Percentiles rank a stretch among this genome's conserved stretches.
Evolutionary conservation across 2,113 vertebrate genomes (phyloP).

Genomic region (Sprattus sprattus): DNA sequence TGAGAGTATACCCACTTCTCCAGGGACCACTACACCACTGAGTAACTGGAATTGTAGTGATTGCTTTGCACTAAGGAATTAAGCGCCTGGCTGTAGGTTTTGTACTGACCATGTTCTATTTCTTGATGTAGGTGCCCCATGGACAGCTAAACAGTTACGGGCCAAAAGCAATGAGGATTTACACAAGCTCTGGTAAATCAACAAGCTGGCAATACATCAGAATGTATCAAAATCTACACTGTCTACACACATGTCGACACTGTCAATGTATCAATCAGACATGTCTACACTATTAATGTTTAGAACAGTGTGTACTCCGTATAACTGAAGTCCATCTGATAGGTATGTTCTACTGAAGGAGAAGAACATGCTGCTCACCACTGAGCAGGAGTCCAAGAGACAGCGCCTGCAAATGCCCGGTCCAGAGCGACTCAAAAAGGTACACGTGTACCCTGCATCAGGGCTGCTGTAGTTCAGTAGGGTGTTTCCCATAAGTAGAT

Average conservation of each 20-base stretch:
- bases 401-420: slow-evolving; percentile 86
- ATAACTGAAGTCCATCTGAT: background rate
- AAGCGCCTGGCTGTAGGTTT: background rate
- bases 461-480: no score
- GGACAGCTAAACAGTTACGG: slow-evolving; percentile 86
- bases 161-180: slow-evolving; percentile 92
- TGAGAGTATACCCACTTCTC: no score
- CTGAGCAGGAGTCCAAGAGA: slow-evolving; percentile 87
- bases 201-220: background rate
- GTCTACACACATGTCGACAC: background rate
- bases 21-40: no score
- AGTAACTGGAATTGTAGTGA: no score
- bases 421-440: slow-evolving; percentile 89
- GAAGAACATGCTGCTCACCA: slow-evolving; percentile 92
- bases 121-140: slow-evolving; percentile 78
- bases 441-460: slow-evolving; percentile 45
- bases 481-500: no score
- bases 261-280: background rate
- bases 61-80: no score
- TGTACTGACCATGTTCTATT: background rate
- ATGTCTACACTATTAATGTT: background rate
- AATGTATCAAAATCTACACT: background rate
- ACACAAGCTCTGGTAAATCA: slow-evolving; percentile 92
- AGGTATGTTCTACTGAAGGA: slow-evolving; percentile 98
- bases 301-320: no score